Evolutionary conservation across 2,113 vertebrate species (phyloP), one percentile per base, ranked within the genome.

Genomic region (Chaenogobius annularis): DNA sequence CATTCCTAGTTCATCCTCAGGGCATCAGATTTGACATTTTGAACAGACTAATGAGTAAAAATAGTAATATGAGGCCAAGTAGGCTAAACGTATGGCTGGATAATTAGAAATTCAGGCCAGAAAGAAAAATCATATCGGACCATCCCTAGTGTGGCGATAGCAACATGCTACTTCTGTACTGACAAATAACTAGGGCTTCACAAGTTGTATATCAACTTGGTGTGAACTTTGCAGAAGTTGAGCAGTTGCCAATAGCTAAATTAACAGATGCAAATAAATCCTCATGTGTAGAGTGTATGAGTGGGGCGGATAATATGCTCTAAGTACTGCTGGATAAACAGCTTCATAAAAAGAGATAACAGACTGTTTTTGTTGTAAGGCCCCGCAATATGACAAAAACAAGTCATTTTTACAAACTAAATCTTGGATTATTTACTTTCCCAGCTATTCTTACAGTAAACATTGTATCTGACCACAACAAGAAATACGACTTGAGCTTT

Each of bases 231-330:
- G 8, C 35, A 40, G 17, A 63, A 40, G 61, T 63, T n/a, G 31
- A 31, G 61, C 10, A 3, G 35, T 20, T 43, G 61, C 31, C 61
- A 63, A n/a, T 40, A 63, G 35, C 61, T 12, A 63, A 63, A 63
- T 63, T 63, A 40, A n/a, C 58, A 63, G 61, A 63, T 63, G 61
- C 61, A 63, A 63, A 63, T 63, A 63, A 63, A 63, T 43, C 61
- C 61, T 63, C 59, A 19, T 40, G 35, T 63, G 31, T 63, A 2
- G 35, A 9, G 37, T 40, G 37, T 40, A 11, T 11, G 61, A 63
- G 61, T 40, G 31, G 17, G 19, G 61, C 3, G 61, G 31, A 63
- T 40, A 40, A 40, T 63, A 63, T 5, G 61, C 61, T 1, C 7
- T 40, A 63, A 63, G 19, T 63, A 40, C 35, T 43, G 35, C 31